Conservation (phyloP, 2,888 invertebrate species). For the Entomobrya multifasciata region DNA sequence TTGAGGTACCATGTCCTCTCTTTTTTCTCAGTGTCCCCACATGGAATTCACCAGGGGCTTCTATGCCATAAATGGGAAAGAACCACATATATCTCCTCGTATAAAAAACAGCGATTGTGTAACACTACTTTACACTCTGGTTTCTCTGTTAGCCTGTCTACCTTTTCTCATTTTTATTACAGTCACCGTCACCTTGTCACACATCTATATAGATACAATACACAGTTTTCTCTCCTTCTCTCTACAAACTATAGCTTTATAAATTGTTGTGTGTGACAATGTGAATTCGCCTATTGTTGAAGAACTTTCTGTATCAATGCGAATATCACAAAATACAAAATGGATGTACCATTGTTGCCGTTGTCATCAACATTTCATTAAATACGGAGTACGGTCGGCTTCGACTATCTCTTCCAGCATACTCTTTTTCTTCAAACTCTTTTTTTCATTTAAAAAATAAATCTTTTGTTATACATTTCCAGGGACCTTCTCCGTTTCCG, state of each 20-base stretch:
- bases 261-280: background rate
- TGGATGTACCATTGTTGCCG: too few species aligned
- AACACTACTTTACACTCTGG: background rate
- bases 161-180: slow-evolving; percentile 7
- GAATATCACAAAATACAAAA: background rate
- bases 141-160: background rate
- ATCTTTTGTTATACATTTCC: background rate
- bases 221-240: background rate
- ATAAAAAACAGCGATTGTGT: background rate
- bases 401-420: too few species aligned
- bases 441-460: background rate
- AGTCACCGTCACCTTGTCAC: background rate
- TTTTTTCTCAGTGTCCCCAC: background rate
- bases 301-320: background rate
- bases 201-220: background rate
- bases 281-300: background rate
- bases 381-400: too few species aligned
- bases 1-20: background rate
- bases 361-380: background rate
- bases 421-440: background rate
- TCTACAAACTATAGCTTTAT: background rate
- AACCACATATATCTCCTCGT: too few species aligned
- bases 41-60: background rate
- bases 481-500: slow-evolving; percentile 24
- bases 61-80: background rate